Evolutionary conservation across 2,113 vertebrate species (phyloP).

Genomic region (Microcebus griseorufus): DNA sequence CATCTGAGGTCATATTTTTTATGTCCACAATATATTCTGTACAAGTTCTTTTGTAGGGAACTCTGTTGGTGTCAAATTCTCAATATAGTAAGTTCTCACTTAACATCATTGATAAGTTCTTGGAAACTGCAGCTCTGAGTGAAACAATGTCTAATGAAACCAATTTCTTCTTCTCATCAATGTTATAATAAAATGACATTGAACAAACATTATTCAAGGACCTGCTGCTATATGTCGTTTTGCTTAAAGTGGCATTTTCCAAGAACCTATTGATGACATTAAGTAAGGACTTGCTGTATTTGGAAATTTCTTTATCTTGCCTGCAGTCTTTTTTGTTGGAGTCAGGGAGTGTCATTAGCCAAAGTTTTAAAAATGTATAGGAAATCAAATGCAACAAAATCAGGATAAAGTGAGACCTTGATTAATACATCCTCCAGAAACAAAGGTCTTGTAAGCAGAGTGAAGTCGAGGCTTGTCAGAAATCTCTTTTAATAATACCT

Average conservation of each 20-base stretch:
- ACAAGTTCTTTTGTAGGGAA: not conserved
- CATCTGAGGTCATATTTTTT: not conserved
- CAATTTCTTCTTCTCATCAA: not conserved
- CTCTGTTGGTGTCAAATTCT: slow-evolving; percentile 22
- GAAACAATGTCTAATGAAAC: not conserved
- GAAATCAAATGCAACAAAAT: not conserved
- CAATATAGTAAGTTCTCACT: not conserved
- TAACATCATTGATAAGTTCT: not conserved
- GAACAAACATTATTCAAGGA: not conserved
- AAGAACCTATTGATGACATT: not conserved
- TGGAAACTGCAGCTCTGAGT: not conserved
- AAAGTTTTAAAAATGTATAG: not conserved
- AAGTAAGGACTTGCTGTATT: not conserved
- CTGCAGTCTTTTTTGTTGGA: not conserved
- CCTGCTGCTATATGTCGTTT: not conserved
- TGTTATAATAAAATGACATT: not conserved
- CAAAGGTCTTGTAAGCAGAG: not conserved
- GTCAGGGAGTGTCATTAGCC: not conserved
- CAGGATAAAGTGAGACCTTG: not conserved
- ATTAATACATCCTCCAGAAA: not conserved
- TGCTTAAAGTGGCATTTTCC: not conserved
- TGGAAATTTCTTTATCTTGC: slow-evolving; percentile 20
- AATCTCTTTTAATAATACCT: not conserved
- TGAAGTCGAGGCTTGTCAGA: not conserved
- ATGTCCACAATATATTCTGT: not conserved